Evolutionary conservation across 1,140 invertebrate species (phyloP), one percentile per base, ranked within the genome.

Genomic region (Ruditapes philippinarum): DNA sequence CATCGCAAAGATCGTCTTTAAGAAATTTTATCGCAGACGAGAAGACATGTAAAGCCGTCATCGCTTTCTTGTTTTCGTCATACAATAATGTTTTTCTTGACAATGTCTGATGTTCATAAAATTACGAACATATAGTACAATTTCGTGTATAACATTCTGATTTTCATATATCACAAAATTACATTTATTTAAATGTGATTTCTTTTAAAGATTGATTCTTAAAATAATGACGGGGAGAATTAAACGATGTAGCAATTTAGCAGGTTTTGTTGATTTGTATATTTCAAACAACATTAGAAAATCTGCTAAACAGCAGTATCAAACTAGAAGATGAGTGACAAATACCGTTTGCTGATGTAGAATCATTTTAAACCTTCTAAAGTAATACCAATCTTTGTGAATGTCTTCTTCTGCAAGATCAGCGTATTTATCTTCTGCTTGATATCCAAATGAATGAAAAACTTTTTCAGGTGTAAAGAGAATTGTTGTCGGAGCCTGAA

Each of bases 401-500:
- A 73, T 31, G 11, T 49, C 33, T 36, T 86, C 83, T 51, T 73
- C 42, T 12, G 62, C 51, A 7, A 86, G 45, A 25, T 86, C 49
- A 19, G 83, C 49, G 38, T 76, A 86, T 54, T 86, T 86, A 5
- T 76, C 68, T 45, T 81, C 78, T n/a, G 65, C 81, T 25, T 33
- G 45, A 33, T 88, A 88, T 17, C 86, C 86, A 57, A 81, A 88
- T 19, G 76, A 74, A 38, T 88, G 51, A 14, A 88, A 25, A 19
- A 54, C 36, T 25, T 57, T 38, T 14, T 88, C 62, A 4, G 28
- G 49, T 14, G 73, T 74, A 25, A 88, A 28, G 14, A 88, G 49
- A 12, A 88, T 45, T 51, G 74, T 81, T 7, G 86, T 81, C 12
- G 86, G 86, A 2, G 86, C 78, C 68, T 88, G 68, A 28, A 74